phyloP scores from a whole-genome alignment of 2,797 vertebrate species.

The Caiman crocodilus region DNA sequence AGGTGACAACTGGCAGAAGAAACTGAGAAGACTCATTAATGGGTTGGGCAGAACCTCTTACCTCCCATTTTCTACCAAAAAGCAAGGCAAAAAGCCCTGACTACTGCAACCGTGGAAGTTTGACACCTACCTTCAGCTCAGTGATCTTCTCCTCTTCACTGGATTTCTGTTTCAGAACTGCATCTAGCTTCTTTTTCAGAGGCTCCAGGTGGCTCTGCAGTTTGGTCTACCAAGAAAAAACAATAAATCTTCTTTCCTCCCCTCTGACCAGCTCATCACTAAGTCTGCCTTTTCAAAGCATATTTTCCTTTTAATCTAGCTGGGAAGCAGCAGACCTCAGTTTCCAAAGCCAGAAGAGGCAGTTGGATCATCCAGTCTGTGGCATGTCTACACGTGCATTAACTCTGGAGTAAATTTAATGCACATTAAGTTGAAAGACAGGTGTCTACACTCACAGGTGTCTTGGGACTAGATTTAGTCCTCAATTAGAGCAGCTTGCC shows the following conservation, averaged over 20 bases:
- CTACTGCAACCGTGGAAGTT: not conserved
- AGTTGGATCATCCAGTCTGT: not conserved
- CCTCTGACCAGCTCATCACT: too few species aligned
- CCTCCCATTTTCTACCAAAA: not conserved
- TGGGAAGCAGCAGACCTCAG: not conserved
- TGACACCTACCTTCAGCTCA: constrained; percentile 75
- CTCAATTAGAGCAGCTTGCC: too few species aligned
- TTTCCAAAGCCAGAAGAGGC: not conserved
- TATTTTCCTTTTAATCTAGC: not conserved
- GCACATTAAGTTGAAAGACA: too few species aligned
- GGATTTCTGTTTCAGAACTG: constrained; percentile 78
- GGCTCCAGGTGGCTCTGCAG: constrained; percentile 80
- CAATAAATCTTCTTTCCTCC: not conserved
- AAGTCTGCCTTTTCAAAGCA: too few species aligned
- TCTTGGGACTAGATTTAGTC: too few species aligned
- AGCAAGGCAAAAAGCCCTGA: too few species aligned
- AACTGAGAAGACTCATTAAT: not conserved
- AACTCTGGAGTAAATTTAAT: too few species aligned
- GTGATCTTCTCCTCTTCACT: constrained; percentile 78
- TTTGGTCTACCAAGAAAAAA: constrained; percentile 58
- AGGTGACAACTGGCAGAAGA: not conserved
- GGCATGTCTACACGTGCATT: too few species aligned
- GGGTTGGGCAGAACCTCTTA: not conserved
- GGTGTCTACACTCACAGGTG: too few species aligned
- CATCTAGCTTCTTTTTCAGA: constrained; percentile 78